phyloP scores from a whole-genome alignment of 2,113 vertebrate genomes.

The Podarcis raffonei region DNA sequence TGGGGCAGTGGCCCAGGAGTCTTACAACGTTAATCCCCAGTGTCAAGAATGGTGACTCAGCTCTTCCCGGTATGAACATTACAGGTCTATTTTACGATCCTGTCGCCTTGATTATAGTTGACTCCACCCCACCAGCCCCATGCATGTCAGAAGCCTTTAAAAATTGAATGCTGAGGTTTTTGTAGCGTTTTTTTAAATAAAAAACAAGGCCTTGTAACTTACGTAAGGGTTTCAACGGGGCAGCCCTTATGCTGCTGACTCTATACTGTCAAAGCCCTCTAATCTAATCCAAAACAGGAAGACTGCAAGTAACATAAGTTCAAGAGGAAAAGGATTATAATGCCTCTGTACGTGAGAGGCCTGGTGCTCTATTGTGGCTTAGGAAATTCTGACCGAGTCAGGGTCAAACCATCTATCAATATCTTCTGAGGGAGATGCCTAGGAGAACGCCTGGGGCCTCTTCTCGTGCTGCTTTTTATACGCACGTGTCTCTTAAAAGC shows the following conservation, averaged over 20 bases:
- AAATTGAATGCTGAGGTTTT: not conserved
- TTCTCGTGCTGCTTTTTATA: not conserved
- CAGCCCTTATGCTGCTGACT: not conserved
- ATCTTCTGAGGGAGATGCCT: not conserved
- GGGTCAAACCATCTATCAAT: not conserved
- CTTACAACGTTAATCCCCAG: not conserved
- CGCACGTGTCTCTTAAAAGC: not conserved
- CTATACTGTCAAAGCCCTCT: not conserved
- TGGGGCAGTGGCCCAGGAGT: not conserved
- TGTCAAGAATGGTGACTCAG: not conserved
- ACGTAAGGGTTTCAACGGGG: not conserved
- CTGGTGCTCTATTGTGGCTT: not conserved
- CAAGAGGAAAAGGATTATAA: conserved; percentile 21
- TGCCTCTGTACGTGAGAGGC: not conserved
- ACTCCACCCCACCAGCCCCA: not conserved
- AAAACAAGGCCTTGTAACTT: not conserved
- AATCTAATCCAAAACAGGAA: conserved; percentile 24
- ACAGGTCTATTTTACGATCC: not conserved
- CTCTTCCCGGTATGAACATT: not conserved
- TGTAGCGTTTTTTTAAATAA: not conserved
- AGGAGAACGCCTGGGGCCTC: not conserved
- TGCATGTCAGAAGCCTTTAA: not conserved
- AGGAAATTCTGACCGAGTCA: not conserved
- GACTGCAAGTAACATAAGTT: conserved; percentile 7
- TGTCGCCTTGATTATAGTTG: not conserved